Percentiles rank a stretch among this genome's conserved stretches.
Conservation (phyloP, 2,797 vertebrate species). For the Gorsachius magnificus region DNA sequence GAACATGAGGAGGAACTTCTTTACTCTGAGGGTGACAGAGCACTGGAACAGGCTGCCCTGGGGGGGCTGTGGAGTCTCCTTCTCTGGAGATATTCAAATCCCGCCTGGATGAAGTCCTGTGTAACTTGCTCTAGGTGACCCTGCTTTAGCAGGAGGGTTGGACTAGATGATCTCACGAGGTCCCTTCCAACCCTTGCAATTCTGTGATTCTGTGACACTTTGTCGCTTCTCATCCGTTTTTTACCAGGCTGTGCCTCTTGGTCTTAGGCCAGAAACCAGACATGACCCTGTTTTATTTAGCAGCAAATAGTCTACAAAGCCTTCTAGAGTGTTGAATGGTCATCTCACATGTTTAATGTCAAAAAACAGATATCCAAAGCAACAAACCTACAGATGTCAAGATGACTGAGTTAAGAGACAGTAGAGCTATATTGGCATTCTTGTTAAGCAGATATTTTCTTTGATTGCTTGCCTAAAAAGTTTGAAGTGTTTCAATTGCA, state of each 20-base stretch:
- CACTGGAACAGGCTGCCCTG: too few relatives aligned
- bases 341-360: not conserved
- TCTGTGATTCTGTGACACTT: not conserved
- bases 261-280: not conserved
- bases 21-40: too few relatives aligned
- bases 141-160: too few relatives aligned
- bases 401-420: not conserved
- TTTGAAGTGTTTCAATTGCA: not conserved
- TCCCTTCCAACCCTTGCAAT: too few relatives aligned
- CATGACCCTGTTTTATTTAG: not conserved
- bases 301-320: not conserved
- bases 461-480: accelerated
- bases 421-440: not conserved
- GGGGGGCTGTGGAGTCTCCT: too few relatives aligned
- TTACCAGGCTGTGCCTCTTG: not conserved
- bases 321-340: not conserved
- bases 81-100: too few relatives aligned
- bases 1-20: too few relatives aligned
- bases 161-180: too few relatives aligned
- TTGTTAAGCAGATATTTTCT: not conserved
- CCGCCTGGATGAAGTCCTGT: too few relatives aligned
- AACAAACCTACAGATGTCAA: not conserved
- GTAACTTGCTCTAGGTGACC: too few relatives aligned
- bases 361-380: not conserved
- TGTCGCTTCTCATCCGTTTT: not conserved